Evolutionary conservation across 2,888 invertebrate genomes (phyloP), one percentile per base, ranked within the genome.

Genomic region (Drosophila austrosaltans): DNA sequence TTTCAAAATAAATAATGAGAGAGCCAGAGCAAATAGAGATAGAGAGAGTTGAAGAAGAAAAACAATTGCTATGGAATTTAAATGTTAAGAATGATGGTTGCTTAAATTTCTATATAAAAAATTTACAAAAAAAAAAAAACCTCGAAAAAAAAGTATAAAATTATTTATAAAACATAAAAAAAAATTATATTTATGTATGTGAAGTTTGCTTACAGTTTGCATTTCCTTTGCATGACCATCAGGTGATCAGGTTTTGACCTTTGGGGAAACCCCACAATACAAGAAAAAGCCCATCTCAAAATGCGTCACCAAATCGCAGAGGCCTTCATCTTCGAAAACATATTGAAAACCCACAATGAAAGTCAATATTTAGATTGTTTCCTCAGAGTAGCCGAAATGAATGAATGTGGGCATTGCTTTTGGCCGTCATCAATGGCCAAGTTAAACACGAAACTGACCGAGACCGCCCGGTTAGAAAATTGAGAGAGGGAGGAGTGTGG

Each of bases 61-160:
- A 4, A 44, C 2, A 22, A 48, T 2, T 48, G 22, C 22, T 48
- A 25, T 48, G 48, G 25, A 79, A 76, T 78, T 70, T 81, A 81
- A 75, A 75, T 72, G 77, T 79, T 85, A 77, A 79, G 75, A 75
- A 85, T 58, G 42, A 74, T 76, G 75, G 77, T 88, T 88, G 68
- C 72, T 57, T 58, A 48, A 64, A 75, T 61, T 76, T 88, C 75
- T 86, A 88, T 88, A 86, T 82, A 75, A 69, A 76, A 75, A 69
- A 76, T 74, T 77, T 44, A 61, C 66, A 74, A 66, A 72, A 39
- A 20, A 71, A 77, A 62, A 64, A 69, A 75, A 56, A 36, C 36
- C 65, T 61, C 28, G 74, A 76, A 82, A 85, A 85, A 87, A 81
- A 81, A 80, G 67, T 76, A 81, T 73, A 89, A 79, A 87, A 83